Evolutionary conservation across 2,888 invertebrate genomes (phyloP).

Genomic region (Lasioglossum oenotherae): DNA sequence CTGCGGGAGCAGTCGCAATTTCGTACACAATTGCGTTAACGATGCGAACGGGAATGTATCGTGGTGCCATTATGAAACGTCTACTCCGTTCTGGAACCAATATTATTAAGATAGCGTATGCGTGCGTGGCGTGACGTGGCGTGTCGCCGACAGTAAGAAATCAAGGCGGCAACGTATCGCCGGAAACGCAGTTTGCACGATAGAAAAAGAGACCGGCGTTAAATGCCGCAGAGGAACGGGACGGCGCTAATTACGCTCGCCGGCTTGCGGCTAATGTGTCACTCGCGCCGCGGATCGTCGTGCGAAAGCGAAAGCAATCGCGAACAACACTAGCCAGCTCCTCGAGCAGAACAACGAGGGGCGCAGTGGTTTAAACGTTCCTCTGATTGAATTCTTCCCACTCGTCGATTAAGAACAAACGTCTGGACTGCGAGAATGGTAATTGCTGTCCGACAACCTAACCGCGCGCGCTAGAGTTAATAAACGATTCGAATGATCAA

Average conservation of each 20-base stretch:
- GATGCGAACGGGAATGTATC: constrained; percentile 18
- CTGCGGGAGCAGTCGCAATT: constrained; percentile 40
- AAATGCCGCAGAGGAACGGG: not conserved
- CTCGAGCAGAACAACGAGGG: not conserved
- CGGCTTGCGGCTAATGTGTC: not conserved
- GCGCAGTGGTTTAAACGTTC: not conserved
- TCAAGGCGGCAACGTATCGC: not conserved
- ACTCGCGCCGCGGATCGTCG: not conserved
- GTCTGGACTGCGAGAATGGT: not conserved
- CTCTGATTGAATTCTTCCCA: not conserved
- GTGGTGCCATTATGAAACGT: not conserved
- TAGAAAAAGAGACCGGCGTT: not conserved
- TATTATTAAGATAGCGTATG: not conserved
- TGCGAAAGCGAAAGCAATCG: constrained; percentile 1
- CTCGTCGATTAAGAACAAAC: not conserved
- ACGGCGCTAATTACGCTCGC: not conserved
- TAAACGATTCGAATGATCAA: constrained; percentile 3
- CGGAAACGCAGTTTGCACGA: not conserved
- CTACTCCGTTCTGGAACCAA: not conserved
- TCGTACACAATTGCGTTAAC: constrained; percentile 31
- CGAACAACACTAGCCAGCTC: not conserved
- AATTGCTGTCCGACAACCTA: not conserved
- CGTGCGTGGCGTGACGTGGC: not conserved
- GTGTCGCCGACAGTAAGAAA: not conserved
- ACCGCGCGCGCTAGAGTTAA: not conserved